phyloP scores from a whole-genome alignment of 1,140 invertebrate genomes.

The Ceratina calcarata region DNA sequence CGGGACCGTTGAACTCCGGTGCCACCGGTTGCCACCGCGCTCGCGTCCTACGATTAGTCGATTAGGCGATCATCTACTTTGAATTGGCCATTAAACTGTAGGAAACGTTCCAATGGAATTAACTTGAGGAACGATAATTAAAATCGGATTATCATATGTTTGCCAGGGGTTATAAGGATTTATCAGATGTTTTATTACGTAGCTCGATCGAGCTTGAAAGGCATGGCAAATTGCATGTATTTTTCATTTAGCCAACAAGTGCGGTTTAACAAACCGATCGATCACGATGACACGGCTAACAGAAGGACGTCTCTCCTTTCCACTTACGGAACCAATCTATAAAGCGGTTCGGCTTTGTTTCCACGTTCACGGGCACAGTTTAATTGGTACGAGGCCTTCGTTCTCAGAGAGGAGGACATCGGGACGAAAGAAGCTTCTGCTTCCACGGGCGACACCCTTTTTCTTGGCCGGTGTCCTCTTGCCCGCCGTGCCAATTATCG shows the following conservation, averaged over 20 bases:
- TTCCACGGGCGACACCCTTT: constrained; percentile 32
- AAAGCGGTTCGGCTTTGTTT: constrained; percentile 59
- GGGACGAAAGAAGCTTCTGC: constrained; percentile 18
- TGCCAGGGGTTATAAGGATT: too few relatives aligned
- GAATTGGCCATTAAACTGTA: not conserved
- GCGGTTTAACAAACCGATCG: not conserved
- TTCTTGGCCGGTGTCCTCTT: constrained; percentile 19
- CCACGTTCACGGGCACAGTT: constrained; percentile 46
- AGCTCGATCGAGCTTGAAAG: too few relatives aligned
- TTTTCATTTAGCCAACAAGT: too few relatives aligned
- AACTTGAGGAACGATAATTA: not conserved
- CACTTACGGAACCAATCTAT: constrained; percentile 58
- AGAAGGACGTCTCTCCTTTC: not conserved
- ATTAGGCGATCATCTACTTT: not conserved
- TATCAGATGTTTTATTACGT: too few relatives aligned
- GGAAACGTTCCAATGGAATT: not conserved
- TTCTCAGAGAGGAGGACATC: constrained; percentile 28
- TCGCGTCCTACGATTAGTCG: not conserved
- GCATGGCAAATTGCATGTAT: too few relatives aligned
- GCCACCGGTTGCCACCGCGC: constrained; percentile 5
- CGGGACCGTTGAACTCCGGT: constrained; percentile 25
- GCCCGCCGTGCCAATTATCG: constrained; percentile 50
- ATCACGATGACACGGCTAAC: not conserved
- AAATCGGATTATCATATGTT: too few relatives aligned
- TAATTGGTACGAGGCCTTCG: constrained; percentile 56